Evolutionary conservation across 2,888 invertebrate genomes (phyloP).

Genomic region (Cheilosia vulpina): DNA sequence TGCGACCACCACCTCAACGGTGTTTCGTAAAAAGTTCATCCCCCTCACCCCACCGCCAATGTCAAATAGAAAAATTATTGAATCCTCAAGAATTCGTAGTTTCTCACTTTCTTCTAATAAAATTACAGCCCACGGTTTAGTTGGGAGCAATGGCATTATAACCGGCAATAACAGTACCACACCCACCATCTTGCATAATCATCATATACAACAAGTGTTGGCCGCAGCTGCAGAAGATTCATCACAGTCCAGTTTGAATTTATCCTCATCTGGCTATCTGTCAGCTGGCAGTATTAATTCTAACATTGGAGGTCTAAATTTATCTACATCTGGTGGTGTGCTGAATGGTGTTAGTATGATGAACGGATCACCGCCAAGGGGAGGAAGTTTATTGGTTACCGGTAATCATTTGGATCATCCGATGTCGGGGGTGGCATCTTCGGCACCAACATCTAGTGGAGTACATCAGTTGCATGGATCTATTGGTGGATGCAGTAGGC

Average conservation of each 20-base stretch:
- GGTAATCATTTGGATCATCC: constrained; percentile 68
- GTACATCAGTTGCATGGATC: constrained; percentile 69
- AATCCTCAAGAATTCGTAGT: constrained; percentile 81
- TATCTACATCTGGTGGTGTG: constrained; percentile 51
- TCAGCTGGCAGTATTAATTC: constrained; percentile 77
- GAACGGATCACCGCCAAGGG: constrained; percentile 70
- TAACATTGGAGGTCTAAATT: constrained; percentile 76
- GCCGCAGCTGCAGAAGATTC: constrained; percentile 76
- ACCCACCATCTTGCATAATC: constrained; percentile 75
- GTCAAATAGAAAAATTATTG: constrained; percentile 81
- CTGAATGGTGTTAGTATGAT: constrained; percentile 64
- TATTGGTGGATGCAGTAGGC: constrained; percentile 76
- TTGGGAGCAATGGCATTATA: constrained; percentile 65
- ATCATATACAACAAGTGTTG: constrained; percentile 70
- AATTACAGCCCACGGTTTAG: constrained; percentile 80
- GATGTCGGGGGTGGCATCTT: constrained; percentile 64
- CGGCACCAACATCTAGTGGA: constrained; percentile 68
- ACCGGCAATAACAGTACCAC: constrained; percentile 53
- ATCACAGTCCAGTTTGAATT: constrained; percentile 78
- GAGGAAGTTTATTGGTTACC: constrained; percentile 71
- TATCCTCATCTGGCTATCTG: constrained; percentile 78
- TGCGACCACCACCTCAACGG: constrained; percentile 67
- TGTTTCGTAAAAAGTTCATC: constrained; percentile 78
- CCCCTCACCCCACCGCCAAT: constrained; percentile 82
- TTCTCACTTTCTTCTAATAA: constrained; percentile 83